Evolutionary conservation across 2,888 invertebrate genomes (phyloP).

Genomic region (Parelbella ahira): DNA sequence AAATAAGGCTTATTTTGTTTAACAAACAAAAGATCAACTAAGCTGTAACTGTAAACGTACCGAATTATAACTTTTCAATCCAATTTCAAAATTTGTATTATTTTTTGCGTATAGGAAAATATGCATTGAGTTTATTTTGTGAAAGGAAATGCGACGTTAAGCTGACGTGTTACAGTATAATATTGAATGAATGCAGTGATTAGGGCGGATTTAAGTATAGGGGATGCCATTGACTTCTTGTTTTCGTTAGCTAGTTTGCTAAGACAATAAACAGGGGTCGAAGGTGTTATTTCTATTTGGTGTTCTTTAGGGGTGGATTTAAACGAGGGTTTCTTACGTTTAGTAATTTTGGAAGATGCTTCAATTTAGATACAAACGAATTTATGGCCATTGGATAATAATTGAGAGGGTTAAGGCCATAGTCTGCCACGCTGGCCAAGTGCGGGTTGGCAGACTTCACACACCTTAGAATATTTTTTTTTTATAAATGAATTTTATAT

Average conservation of each 20-base stretch:
- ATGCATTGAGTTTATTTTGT: not conserved
- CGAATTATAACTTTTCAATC: slow-evolving; percentile 7
- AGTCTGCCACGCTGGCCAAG: too few species aligned
- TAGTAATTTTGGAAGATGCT: too few species aligned
- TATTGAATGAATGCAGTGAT: not conserved
- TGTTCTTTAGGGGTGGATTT: too few species aligned
- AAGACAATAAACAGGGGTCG: slow-evolving; percentile 14
- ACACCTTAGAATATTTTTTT: too few species aligned
- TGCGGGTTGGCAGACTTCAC: too few species aligned
- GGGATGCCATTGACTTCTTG: slow-evolving; percentile 12
- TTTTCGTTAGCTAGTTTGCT: slow-evolving; percentile 15
- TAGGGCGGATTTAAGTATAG: slow-evolving; percentile 1
- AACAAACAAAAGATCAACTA: too few species aligned
- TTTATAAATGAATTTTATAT: too few species aligned
- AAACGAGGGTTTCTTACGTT: too few species aligned
- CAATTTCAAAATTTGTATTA: slow-evolving; percentile 1
- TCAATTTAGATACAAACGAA: too few species aligned
- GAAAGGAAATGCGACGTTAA: not conserved
- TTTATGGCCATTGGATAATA: too few species aligned
- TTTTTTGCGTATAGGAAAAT: not conserved
- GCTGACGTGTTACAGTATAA: not conserved
- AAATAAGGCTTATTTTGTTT: not conserved
- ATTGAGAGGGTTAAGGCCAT: too few species aligned
- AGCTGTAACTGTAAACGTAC: too few species aligned
- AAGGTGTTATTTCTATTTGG: slow-evolving; percentile 12